Conservation (phyloP, 1,140 invertebrate genomes). For the Branchinecta lynchi region DNA sequence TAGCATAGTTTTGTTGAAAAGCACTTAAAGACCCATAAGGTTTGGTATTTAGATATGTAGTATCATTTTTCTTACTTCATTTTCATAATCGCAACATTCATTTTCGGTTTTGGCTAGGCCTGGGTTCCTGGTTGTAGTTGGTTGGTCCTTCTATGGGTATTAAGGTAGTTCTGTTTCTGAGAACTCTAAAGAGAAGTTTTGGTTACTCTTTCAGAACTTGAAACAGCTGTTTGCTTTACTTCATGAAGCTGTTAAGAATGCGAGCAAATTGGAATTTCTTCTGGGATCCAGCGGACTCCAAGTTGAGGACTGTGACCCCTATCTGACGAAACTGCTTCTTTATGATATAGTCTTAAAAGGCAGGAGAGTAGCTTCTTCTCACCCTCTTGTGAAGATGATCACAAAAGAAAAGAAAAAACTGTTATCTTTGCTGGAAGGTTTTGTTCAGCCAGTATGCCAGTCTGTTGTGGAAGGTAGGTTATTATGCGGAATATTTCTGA, state of each 20-base stretch:
- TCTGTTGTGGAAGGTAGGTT: not conserved
- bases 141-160: not conserved
- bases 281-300: not conserved
- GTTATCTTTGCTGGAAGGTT: not conserved
- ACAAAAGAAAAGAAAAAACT: not conserved
- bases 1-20: no score
- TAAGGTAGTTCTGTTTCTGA: not conserved
- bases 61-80: no score
- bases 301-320: not conserved
- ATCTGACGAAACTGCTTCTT: not conserved
- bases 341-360: constrained; percentile 11
- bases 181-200: not conserved
- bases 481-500: not conserved
- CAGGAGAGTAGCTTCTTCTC: not conserved
- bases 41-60: no score
- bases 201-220: not conserved
- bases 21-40: no score
- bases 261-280: not conserved
- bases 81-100: not conserved
- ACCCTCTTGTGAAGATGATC: not conserved
- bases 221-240: not conserved
- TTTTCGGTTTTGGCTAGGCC: not conserved
- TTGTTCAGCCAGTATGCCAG: not conserved
- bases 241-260: not conserved
- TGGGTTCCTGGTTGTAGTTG: not conserved